A percentile compares a stretch with the other conserved stretches of the same genome.
Evolutionary conservation across 92 coral and sea anemone species (phyloP).

Genomic region (Parazoanthus atlanticus): DNA sequence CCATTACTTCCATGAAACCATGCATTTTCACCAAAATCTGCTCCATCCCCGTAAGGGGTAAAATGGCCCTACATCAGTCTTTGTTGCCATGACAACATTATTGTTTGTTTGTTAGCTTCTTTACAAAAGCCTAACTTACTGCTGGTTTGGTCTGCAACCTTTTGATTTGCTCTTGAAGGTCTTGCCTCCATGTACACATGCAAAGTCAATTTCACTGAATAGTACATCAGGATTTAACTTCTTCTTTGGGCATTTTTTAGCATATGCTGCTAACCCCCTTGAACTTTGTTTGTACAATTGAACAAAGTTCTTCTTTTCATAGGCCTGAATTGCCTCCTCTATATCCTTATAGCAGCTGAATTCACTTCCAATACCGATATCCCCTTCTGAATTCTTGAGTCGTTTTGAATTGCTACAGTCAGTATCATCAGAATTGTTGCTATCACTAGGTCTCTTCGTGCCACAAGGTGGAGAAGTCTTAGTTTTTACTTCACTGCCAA

Average conservation of each 20-base stretch:
- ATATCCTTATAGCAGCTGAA: conserved; percentile 11
- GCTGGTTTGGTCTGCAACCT: conserved; percentile 45
- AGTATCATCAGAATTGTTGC: background rate
- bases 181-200: conserved; percentile 50
- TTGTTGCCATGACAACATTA: too few relatives aligned
- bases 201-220: conserved; percentile 39
- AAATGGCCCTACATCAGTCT: too few relatives aligned
- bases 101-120: too few relatives aligned
- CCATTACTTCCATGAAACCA: too few relatives aligned
- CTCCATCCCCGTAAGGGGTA: too few relatives aligned
- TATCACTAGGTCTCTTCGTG: background rate
- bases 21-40: too few relatives aligned
- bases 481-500: background rate
- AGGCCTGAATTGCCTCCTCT: conserved; percentile 21
- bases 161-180: conserved; percentile 32
- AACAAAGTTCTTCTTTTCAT: conserved; percentile 29
- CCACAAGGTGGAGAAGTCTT: background rate
- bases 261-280: conserved; percentile 29
- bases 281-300: conserved; percentile 44
- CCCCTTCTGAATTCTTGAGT: background rate
- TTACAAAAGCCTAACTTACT: conserved; percentile 24
- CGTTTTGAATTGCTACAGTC: background rate
- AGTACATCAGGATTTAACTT: conserved; percentile 30
- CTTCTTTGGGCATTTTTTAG: conserved; percentile 47
- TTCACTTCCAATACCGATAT: conserved; percentile 26